These are phyloP conservation scores for Agonum fuliginosum DNA, from an alignment of 2,888 invertebrate genomes.

Conservation along the genomic window DNA sequence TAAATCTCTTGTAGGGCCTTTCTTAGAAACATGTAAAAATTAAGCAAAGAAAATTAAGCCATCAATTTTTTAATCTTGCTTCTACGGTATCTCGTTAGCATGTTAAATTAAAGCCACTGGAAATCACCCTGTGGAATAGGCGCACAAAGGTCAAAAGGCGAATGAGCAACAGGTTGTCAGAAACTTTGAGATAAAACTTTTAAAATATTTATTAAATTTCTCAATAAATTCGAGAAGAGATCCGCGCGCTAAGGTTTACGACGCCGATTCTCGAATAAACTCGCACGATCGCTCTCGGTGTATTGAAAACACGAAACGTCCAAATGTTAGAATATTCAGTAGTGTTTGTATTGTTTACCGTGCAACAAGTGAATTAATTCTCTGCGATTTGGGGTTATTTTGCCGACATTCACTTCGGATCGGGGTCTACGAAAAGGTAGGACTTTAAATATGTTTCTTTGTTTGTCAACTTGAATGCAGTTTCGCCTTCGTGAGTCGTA, in stretches of 20 bases:
- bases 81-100: conserved; percentile 1
- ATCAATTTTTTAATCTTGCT: conserved; percentile 27
- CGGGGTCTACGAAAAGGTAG: too few relatives aligned
- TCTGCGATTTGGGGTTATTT: too few relatives aligned
- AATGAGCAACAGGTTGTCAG: conserved; percentile 16
- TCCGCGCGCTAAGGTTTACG: neutral
- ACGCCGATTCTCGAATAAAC: neutral
- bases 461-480: too few relatives aligned
- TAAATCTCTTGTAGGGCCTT: too few relatives aligned
- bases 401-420: too few relatives aligned
- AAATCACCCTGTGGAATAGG: conserved; percentile 25
- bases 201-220: conserved; percentile 25
- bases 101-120: conserved; percentile 29
- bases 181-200: conserved; percentile 22
- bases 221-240: neutral
- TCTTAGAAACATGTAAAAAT: conserved; percentile 15
- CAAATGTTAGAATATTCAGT: neutral
- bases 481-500: neutral
- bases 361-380: conserved; percentile 28
- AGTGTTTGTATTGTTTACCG: neutral
- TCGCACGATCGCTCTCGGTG: too few relatives aligned
- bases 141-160: conserved; percentile 25
- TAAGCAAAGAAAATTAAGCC: conserved; percentile 30
- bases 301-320: neutral
- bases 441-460: too few relatives aligned